Evolutionary conservation across 2,888 invertebrate genomes (phyloP).

Genomic region (Ferrisia virgata): DNA sequence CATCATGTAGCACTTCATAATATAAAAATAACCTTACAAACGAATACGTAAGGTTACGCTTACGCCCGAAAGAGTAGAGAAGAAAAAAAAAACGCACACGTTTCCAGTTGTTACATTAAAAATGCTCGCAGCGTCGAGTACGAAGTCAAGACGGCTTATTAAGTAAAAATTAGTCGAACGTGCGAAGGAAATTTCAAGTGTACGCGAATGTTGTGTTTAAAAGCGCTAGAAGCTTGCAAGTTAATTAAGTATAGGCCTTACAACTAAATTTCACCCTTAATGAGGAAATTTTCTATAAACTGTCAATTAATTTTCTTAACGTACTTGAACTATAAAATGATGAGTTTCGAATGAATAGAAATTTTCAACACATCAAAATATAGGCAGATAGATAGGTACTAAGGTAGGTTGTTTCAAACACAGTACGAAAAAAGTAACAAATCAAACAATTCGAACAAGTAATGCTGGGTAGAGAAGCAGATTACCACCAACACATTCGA

Average conservation of each 20-base stretch:
- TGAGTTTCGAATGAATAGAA: neutral
- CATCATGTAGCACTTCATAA: neutral
- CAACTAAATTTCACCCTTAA: neutral
- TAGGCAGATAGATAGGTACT: no score
- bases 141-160: neutral
- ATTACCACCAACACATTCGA: no score
- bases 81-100: neutral
- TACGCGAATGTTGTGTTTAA: neutral
- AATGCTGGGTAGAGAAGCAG: no score
- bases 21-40: neutral
- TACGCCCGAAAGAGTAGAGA: no score
- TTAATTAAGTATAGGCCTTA: neutral
- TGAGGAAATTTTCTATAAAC: constrained; percentile 2
- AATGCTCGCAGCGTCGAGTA: neutral
- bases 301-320: neutral
- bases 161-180: neutral
- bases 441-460: no score
- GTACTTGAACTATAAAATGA: neutral
- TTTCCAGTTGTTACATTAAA: neutral
- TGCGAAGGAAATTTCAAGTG: neutral
- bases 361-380: neutral
- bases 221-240: neutral
- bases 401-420: no score
- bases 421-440: no score
- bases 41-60: neutral